Conservation (phyloP, 2,797 vertebrate genomes). For the Ammospiza maritima region DNA sequence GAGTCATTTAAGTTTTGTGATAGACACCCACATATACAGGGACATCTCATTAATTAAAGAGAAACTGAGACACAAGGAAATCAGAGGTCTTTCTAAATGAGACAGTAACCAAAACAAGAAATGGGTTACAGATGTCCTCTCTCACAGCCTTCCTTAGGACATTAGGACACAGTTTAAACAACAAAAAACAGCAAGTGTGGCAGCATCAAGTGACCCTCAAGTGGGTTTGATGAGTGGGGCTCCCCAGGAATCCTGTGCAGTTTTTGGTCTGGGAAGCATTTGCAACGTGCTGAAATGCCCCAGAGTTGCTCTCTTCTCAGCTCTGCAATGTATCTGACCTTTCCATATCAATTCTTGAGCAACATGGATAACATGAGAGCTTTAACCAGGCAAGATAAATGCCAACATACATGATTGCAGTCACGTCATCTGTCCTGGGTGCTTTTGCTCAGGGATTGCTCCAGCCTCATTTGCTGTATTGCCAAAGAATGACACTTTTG, state of each 20-base stretch:
- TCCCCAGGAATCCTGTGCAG: background rate
- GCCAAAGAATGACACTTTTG: conserved; percentile 3
- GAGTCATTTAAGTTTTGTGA: background rate
- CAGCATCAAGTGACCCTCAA: background rate
- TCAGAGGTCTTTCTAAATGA: background rate
- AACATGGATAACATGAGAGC: background rate
- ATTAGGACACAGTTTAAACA: background rate
- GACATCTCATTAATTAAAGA: background rate
- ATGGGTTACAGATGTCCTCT: background rate
- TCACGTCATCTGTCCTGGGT: background rate
- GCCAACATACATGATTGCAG: background rate
- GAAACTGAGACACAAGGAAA: background rate
- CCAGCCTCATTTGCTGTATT: background rate
- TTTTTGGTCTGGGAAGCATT: background rate
- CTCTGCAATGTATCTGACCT: background rate
- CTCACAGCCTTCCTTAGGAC: background rate
- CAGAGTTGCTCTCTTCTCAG: background rate
- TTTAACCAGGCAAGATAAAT: conserved; percentile 15
- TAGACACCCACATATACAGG: background rate
- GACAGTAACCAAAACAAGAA: background rate
- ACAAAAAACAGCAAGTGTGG: background rate
- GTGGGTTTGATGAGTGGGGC: background rate
- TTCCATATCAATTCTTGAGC: background rate
- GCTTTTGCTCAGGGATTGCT: background rate
- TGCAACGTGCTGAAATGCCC: background rate